Evolutionary conservation across 2,888 invertebrate genomes (phyloP).

Genomic region (Nymphalis polychloros): DNA sequence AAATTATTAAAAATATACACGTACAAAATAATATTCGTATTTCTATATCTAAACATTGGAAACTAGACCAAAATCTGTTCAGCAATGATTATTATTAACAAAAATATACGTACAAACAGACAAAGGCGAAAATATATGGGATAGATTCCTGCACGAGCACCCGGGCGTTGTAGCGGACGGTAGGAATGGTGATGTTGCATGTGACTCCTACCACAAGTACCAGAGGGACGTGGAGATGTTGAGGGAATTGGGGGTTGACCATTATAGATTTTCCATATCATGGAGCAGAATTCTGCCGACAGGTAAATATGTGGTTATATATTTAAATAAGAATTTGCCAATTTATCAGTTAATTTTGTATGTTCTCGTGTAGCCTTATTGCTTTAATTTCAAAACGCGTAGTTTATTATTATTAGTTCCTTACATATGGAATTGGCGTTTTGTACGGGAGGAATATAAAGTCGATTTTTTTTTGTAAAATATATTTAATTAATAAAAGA

Average conservation of each 20-base stretch:
- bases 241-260: conserved; percentile 72
- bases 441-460: no score
- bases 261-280: conserved; percentile 81
- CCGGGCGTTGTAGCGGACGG: conserved; percentile 53
- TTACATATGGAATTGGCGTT: no score
- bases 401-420: no score
- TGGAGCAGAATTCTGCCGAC: conserved; percentile 77
- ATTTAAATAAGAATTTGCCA: no score
- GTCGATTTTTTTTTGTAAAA: no score
- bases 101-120: conserved; percentile 57
- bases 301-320: conserved; percentile 44
- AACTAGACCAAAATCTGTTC: not conserved
- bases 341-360: no score
- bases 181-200: conserved; percentile 83
- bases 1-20: no score
- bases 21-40: no score
- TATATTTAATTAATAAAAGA: no score
- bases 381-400: no score
- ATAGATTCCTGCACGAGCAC: conserved; percentile 65
- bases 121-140: conserved; percentile 84
- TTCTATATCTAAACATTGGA: not conserved
- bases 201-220: conserved; percentile 84
- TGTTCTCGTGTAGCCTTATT: no score
- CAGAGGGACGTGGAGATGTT: conserved; percentile 77
- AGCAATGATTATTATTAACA: not conserved